Conservation (phyloP, 1,140 invertebrate species). For the Drosophila bocqueti region DNA sequence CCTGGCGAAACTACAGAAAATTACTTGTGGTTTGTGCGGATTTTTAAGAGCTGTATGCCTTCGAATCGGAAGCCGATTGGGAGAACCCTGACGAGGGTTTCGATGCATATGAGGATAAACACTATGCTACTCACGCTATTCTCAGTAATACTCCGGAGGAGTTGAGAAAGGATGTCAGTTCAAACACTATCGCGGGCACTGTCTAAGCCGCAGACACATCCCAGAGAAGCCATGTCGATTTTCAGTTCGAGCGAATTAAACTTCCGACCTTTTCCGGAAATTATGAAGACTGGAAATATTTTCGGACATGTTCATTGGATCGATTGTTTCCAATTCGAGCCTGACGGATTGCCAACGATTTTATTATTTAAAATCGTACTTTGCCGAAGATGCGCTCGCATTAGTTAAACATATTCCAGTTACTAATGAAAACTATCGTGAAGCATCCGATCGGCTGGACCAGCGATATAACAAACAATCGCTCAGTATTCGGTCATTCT, state of each 20-base stretch:
- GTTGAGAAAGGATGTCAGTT: background rate
- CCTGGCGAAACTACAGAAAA: background rate
- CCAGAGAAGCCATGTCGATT: too few species aligned
- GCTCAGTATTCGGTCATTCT: background rate
- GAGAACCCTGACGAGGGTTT: background rate
- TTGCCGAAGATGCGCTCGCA: too few species aligned
- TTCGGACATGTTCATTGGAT: too few species aligned
- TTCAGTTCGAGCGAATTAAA: too few species aligned
- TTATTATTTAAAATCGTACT: too few species aligned
- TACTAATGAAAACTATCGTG: background rate
- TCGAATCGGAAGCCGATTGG: background rate
- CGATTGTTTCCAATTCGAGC: too few species aligned
- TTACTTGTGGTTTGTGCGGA: background rate
- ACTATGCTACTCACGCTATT: background rate
- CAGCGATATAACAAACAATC: slow-evolving; percentile 1
- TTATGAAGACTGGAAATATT: too few species aligned
- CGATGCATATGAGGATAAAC: too few species aligned
- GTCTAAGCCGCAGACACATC: background rate
- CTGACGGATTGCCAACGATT: too few species aligned
- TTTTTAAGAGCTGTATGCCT: background rate
- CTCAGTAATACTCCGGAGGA: background rate
- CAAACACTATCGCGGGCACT: background rate
- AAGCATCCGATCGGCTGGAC: background rate
- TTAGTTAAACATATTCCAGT: background rate
- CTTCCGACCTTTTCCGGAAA: too few species aligned